Evolutionary conservation across 2,113 vertebrate genomes (phyloP).

Genomic region (Pelmatolapia mariae): DNA sequence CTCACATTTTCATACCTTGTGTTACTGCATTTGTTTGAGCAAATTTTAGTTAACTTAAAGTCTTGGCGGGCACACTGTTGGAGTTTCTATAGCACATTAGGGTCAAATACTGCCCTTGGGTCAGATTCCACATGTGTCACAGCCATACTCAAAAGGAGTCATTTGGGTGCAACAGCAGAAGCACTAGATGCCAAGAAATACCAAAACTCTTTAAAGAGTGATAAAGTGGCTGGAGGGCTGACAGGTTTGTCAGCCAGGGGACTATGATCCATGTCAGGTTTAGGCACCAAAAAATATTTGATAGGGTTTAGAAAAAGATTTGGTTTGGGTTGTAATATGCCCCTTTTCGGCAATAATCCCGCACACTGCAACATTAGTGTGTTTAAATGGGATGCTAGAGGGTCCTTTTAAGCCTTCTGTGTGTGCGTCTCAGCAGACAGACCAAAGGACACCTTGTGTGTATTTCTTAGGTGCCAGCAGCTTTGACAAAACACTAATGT

Average conservation of each 20-base stretch:
- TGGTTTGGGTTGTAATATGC: background rate
- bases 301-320: background rate
- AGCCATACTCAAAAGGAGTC: background rate
- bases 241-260: background rate
- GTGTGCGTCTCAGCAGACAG: background rate
- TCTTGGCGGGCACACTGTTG: background rate
- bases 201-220: background rate
- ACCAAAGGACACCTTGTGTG: background rate
- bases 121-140: background rate
- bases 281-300: background rate
- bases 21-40: background rate
- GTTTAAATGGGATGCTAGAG: background rate
- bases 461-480: background rate
- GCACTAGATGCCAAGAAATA: background rate
- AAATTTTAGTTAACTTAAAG: background rate
- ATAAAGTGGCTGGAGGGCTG: background rate
- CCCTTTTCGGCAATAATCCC: background rate
- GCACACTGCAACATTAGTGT: background rate
- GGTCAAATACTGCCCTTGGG: background rate
- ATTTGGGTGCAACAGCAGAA: background rate
- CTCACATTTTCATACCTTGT: background rate
- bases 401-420: background rate
- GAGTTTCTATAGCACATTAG: background rate
- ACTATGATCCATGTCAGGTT: background rate
- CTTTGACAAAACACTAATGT: background rate